Percentiles rank a stretch among this genome's conserved stretches.
Evolutionary conservation across 92 coral and sea anemone species (phyloP).

Genomic region (Siderastrea radians): DNA sequence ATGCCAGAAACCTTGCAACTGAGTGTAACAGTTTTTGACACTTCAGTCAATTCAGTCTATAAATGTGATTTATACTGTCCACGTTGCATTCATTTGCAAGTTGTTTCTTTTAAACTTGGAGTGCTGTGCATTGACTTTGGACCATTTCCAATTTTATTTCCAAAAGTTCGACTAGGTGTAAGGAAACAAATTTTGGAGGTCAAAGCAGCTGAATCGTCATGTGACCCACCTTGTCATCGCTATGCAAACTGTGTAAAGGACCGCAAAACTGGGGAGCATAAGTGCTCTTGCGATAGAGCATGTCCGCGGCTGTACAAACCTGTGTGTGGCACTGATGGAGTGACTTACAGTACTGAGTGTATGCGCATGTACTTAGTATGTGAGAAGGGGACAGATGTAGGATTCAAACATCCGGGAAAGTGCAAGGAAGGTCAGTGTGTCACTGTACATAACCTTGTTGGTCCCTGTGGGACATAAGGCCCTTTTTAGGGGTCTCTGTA

Average conservation of each 20-base stretch:
- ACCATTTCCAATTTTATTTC: neutral
- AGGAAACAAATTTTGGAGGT: neutral
- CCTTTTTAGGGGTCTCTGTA: no score
- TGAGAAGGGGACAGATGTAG: slow-evolving; percentile 36
- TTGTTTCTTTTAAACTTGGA: no score
- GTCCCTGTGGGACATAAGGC: no score
- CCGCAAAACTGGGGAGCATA: neutral
- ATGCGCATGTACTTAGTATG: slow-evolving; percentile 61
- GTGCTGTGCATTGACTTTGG: no score
- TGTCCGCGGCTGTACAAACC: slow-evolving; percentile 61
- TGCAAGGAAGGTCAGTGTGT: slow-evolving; percentile 36
- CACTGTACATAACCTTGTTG: no score
- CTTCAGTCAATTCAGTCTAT: no score
- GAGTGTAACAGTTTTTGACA: no score
- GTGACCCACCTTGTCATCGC: slow-evolving; percentile 39
- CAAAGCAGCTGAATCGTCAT: neutral
- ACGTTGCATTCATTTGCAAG: no score
- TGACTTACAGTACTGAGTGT: slow-evolving; percentile 59
- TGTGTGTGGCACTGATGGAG: slow-evolving; percentile 68
- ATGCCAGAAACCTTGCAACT: no score
- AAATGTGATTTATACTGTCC: no score
- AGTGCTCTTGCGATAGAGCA: slow-evolving; percentile 32
- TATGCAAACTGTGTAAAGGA: slow-evolving; percentile 28
- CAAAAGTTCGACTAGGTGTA: neutral
- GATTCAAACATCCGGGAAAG: slow-evolving; percentile 27